Evolutionary conservation across 2,113 vertebrate species (phyloP).

Genomic region (Python bivittatus): DNA sequence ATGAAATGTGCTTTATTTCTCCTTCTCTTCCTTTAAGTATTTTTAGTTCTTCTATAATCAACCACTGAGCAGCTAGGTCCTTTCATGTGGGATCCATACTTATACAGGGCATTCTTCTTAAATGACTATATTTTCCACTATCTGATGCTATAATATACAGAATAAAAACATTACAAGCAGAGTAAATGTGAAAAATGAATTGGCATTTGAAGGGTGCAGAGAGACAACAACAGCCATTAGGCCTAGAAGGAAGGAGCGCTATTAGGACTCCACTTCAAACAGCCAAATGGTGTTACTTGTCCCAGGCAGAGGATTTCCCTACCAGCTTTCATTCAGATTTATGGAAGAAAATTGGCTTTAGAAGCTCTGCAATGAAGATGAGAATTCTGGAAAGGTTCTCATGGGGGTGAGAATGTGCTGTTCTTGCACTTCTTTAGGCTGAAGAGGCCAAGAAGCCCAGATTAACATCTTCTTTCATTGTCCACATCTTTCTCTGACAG

Average conservation of each 20-base stretch:
- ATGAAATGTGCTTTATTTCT: not conserved
- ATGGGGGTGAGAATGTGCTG: not conserved
- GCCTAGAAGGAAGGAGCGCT: not conserved
- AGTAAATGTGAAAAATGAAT: not conserved
- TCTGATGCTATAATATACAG: not conserved
- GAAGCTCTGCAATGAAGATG: not conserved
- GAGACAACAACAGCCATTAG: not conserved
- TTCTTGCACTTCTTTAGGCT: not conserved
- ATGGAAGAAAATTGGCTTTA: not conserved
- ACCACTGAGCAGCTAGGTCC: not conserved
- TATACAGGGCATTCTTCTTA: not conserved
- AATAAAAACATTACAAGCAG: not conserved
- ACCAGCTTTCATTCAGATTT: not conserved
- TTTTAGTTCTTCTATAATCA: slow-evolving; percentile 37
- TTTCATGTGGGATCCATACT: not conserved
- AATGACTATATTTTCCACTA: not conserved
- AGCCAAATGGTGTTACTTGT: not conserved
- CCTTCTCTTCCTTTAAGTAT: not conserved
- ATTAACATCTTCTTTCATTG: not conserved
- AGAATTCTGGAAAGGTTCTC: not conserved
- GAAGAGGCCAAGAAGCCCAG: not conserved
- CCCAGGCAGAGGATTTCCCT: not conserved
- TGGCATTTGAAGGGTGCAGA: not conserved
- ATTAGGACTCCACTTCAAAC: not conserved
- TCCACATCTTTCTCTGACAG: not conserved